Conservation (phyloP, 1,140 invertebrate genomes). For the Campoletis sonorensis region DNA sequence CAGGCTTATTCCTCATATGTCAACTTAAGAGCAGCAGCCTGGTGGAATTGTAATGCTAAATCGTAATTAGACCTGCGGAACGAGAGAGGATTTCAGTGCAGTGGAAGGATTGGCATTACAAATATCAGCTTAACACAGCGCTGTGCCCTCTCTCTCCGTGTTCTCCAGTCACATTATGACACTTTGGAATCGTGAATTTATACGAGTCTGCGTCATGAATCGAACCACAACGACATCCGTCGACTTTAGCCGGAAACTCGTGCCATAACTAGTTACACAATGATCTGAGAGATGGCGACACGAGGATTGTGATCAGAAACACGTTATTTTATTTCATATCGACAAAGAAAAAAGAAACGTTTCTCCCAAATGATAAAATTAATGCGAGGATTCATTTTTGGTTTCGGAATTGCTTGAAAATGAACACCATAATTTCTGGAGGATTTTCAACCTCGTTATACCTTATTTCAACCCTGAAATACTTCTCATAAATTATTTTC, state of each 20-base stretch:
- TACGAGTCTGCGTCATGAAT: slow-evolving; percentile 35
- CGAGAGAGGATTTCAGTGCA: not conserved
- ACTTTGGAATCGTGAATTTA: not conserved
- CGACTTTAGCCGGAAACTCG: not conserved
- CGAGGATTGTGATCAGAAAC: not conserved
- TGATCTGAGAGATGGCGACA: not conserved
- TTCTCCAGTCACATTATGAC: not conserved
- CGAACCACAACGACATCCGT: not conserved
- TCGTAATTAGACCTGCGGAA: slow-evolving; percentile 21
- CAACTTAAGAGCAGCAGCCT: slow-evolving; percentile 15
- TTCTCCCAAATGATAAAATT: too few relatives aligned
- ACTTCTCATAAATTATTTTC: too few relatives aligned
- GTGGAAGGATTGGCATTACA: slow-evolving; percentile 14
- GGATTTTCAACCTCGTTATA: too few relatives aligned
- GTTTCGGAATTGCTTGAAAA: too few relatives aligned
- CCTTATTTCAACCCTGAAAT: too few relatives aligned
- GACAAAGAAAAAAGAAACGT: not conserved
- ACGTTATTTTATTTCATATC: not conserved
- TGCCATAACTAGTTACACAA: not conserved
- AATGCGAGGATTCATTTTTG: too few relatives aligned
- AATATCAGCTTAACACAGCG: slow-evolving; percentile 14
- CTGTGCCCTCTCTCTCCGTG: not conserved
- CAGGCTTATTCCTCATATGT: slow-evolving; percentile 5
- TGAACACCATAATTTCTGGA: too few relatives aligned
- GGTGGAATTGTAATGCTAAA: slow-evolving; percentile 33